A percentile compares a stretch with the other conserved stretches of the same genome.
phyloP scores from a whole-genome alignment of 2,888 invertebrate genomes.

The Trissolcus brochymenae region DNA sequence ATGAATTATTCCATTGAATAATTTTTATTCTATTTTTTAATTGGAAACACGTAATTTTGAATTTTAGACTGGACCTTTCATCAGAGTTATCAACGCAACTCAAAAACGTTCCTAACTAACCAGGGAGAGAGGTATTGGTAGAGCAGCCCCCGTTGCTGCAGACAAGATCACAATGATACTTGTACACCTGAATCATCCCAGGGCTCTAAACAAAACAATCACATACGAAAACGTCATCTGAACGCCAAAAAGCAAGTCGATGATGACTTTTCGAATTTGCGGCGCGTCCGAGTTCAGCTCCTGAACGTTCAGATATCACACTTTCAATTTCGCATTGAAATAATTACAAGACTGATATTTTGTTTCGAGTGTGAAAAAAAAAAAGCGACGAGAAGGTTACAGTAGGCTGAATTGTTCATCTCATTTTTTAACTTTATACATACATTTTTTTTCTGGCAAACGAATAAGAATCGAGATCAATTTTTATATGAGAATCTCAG shows the following conservation, averaged over 20 bases:
- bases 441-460: no score
- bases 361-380: conserved; percentile 36
- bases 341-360: conserved; percentile 52
- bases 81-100: conserved; percentile 25
- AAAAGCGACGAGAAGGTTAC: conserved; percentile 4
- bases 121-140: conserved; percentile 28
- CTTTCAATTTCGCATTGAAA: conserved; percentile 48
- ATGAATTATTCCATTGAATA: no score
- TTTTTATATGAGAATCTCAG: no score
- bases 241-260: background rate
- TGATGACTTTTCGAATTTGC: conserved; percentile 33
- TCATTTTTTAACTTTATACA: no score
- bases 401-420: no score
- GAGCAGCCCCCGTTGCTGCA: conserved; percentile 4
- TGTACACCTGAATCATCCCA: conserved; percentile 21
- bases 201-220: conserved; percentile 6
- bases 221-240: background rate
- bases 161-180: conserved; percentile 29
- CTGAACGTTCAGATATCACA: conserved; percentile 42
- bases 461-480: no score
- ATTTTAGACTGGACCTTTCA: conserved; percentile 16
- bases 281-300: conserved; percentile 15
- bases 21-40: background rate
- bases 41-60: background rate
- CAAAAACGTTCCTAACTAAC: conserved; percentile 46